phyloP scores from a whole-genome alignment of 2,888 invertebrate genomes.

The Leucophenga maculata region DNA sequence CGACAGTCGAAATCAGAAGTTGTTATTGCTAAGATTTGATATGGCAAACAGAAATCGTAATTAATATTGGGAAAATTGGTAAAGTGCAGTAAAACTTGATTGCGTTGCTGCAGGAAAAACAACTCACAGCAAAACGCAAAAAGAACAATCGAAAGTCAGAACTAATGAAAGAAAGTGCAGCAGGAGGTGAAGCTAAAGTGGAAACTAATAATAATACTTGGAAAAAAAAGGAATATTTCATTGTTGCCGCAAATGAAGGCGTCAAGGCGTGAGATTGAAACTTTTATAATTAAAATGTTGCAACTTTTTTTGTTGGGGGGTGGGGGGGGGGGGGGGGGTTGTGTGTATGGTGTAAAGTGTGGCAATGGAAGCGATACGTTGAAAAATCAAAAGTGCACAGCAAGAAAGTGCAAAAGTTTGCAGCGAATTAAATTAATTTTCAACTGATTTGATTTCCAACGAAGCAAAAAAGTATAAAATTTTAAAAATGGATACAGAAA shows the following conservation, averaged over 20 bases:
- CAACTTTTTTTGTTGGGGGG: conserved; percentile 34
- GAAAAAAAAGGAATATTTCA: conserved; percentile 33
- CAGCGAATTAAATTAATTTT: conserved; percentile 64
- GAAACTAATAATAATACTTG: conserved; percentile 50
- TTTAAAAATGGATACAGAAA: conserved; percentile 21
- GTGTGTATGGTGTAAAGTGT: too few relatives aligned
- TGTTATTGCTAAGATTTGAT: too few relatives aligned
- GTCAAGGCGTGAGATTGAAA: conserved; percentile 56
- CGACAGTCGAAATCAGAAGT: too few relatives aligned
- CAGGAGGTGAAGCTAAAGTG: conserved; percentile 20
- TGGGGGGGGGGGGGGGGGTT: too few relatives aligned
- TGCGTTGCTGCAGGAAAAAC: conserved; percentile 4
- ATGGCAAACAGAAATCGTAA: conserved; percentile 49
- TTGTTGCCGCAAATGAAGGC: conserved; percentile 43
- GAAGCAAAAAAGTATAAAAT: conserved; percentile 45
- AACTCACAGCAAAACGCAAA: neutral
- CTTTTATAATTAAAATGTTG: conserved; percentile 64
- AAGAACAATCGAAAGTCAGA: neutral
- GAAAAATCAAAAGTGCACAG: conserved; percentile 7
- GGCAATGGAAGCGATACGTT: conserved; percentile 45
- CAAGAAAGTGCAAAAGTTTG: conserved; percentile 47
- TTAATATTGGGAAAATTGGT: conserved; percentile 61
- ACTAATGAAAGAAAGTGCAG: neutral
- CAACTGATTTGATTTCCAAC: conserved; percentile 59
- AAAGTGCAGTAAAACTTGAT: conserved; percentile 32